Evolutionary conservation across 30 jellyfish, hydroid and myxozoan species (phyloP), one percentile per base, ranked within the genome.

Genomic region (Turritopsis rubra): DNA sequence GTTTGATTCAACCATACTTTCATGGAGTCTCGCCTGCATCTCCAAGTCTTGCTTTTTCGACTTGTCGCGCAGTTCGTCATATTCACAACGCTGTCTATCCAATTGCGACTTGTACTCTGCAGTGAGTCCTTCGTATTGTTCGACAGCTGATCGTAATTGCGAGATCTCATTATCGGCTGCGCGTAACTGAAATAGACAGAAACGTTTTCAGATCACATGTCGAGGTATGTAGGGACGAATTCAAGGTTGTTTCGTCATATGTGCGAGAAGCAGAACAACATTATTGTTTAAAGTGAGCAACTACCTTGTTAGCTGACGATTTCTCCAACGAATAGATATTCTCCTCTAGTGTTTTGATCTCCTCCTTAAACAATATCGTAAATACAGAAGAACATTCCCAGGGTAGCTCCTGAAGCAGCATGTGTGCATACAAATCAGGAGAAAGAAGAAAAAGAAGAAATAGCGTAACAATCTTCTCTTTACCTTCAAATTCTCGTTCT

Each of bases 41-140:
- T 92, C 96, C 80, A 75, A 78, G 22, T 92, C 96, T 53, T 73
- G 85, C 71, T 86, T 90, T 52, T 88, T 75, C 19, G 88, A 68
- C 52, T 81, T 85, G 21, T 80, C 88, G 4, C 75, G 75, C 73
- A 92, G 82, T 31, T 87, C 96, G 19, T 88, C 95, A 28, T 80
- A 76, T 73, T 92, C 98, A 72, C 66, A 85, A 23, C 89, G 60
- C 68, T 87, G 84, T 28, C 72, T 79, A 19, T 91, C 97, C 30
- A 86, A 65, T 82, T 86, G 96, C 19, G 87, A 13, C 73, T 91
- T 91, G 91, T 88, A 91, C 22, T 91, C 97, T 8, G 90, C 26
- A 16, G 89, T 83, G 19, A 91, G 95, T 9, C 88, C 54, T 54
- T 91, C 96, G 87, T 87, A 91, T 82, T 91, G 97, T 21, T 85